Evolutionary conservation across 2,113 vertebrate genomes (phyloP), one percentile per base, ranked within the genome.

Genomic region (Lucifuga dentata): DNA sequence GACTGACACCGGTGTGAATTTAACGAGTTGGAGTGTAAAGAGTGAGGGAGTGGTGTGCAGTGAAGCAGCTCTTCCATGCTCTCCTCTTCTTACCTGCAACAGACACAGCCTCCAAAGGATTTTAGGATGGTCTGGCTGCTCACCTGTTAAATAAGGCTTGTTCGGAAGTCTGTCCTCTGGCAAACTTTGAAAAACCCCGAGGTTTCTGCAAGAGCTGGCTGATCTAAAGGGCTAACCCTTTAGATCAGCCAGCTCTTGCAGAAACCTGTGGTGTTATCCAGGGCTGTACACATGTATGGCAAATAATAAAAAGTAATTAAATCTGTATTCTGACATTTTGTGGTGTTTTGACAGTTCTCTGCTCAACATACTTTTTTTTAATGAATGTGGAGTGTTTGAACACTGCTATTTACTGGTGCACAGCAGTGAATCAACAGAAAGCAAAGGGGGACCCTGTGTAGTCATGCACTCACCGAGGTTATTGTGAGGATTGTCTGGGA

Each of bases 1-100:
- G 88, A 81, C 77, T 83, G 82, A 89, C 86, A 78, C 19, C 45
- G 45, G 74, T 80, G 81, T 64, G 79, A 79, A 87, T 88, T 86
- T 68, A 88, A 89, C 87, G 83, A 83, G 83, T 78, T 72, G 66
- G 73, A 71, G 73, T 74, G 79, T 68, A 53, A 67, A 76, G 67
- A 79, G 77, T 33, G 19, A 61, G 50, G 52, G 75, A 73, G 80
- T 39, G 82, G 59, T 84, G 85, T 81, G 82, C 89, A 78, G 49
- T 66, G 76, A 68, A 85, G 86, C 83, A 55, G 73, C 19, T 48
- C 77, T 55, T 73, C 61, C 57, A 69, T 53, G 83, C 76, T 73
- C 71, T 26, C 83, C 76, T 72, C 71, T 65, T 84, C 73, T 83
- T 52, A 65, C 43, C 68, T 56, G 85, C 81, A 86, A 90, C 88